Conservation (phyloP, 1,140 invertebrate species). For the Drosophila burlai region DNA sequence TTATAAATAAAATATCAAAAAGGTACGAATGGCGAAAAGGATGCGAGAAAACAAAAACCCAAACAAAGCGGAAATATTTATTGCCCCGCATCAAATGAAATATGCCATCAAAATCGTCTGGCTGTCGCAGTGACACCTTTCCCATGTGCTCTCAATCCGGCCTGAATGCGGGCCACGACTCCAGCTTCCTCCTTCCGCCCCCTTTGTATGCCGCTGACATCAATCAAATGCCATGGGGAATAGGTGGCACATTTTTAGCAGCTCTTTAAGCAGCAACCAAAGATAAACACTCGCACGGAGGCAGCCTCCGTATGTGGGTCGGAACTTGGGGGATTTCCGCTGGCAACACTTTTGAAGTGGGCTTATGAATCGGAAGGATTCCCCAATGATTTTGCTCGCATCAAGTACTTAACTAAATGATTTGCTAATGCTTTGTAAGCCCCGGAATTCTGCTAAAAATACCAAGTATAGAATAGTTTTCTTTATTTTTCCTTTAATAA, state of each 20-base stretch:
- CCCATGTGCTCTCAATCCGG: slow-evolving; percentile 71
- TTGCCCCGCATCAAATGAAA: slow-evolving; percentile 77
- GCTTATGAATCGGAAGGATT: slow-evolving; percentile 29
- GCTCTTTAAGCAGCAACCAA: slow-evolving; percentile 48
- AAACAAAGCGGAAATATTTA: slow-evolving; percentile 67
- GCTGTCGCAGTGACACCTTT: slow-evolving; percentile 70
- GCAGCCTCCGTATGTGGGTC: slow-evolving; percentile 20
- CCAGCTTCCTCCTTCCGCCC: slow-evolving; percentile 6
- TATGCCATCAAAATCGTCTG: slow-evolving; percentile 80
- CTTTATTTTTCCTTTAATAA: too few relatives aligned
- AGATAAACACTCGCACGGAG: slow-evolving; percentile 36
- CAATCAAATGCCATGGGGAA: slow-evolving; percentile 63
- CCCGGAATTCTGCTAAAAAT: background rate
- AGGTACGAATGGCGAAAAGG: slow-evolving; percentile 41
- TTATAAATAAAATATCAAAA: slow-evolving; percentile 77
- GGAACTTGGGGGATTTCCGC: slow-evolving; percentile 19
- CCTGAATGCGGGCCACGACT: slow-evolving; percentile 61
- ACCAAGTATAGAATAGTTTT: too few relatives aligned
- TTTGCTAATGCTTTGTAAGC: slow-evolving; percentile 1
- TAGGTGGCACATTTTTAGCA: slow-evolving; percentile 38
- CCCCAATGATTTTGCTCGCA: background rate
- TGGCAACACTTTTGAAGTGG: slow-evolving; percentile 18
- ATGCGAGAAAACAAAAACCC: slow-evolving; percentile 36
- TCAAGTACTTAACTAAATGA: slow-evolving; percentile 30
- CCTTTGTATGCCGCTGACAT: slow-evolving; percentile 50